Evolutionary conservation across 2,113 vertebrate genomes (phyloP).

Genomic region (Phalacrocorax aristotelis): DNA sequence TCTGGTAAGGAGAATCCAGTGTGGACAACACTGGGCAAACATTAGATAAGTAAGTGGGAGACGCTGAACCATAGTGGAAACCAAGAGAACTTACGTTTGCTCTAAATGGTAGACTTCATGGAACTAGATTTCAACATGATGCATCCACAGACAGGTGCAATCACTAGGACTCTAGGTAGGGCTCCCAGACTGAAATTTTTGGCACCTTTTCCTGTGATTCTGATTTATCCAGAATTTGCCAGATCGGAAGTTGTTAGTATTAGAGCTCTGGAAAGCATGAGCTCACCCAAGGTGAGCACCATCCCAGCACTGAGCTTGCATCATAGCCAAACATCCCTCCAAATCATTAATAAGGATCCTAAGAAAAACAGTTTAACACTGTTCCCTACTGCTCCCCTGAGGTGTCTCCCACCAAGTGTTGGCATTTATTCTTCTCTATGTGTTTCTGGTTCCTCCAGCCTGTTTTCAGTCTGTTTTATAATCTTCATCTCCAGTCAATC

Average conservation of each 20-base stretch:
- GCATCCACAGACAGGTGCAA: background rate
- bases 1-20: background rate
- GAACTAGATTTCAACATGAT: background rate
- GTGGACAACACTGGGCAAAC: background rate
- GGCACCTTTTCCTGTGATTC: background rate
- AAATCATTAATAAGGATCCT: background rate
- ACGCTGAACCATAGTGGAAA: background rate
- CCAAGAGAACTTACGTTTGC: background rate
- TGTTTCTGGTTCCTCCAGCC: background rate
- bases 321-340: background rate
- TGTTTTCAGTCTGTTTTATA: slow-evolving; percentile 33
- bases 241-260: background rate
- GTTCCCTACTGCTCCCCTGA: slow-evolving; percentile 4
- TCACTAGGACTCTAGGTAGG: background rate
- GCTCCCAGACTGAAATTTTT: background rate
- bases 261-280: background rate
- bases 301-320: background rate
- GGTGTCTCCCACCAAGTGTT: background rate
- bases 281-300: background rate
- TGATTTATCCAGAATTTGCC: background rate
- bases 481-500: slow-evolving; percentile 2
- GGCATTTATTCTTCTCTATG: background rate
- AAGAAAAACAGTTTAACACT: slow-evolving; percentile 12
- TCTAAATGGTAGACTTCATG: background rate
- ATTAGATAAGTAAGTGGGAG: background rate